Conservation (phyloP, 2,888 invertebrate species). For the Parasteatoda lunata region DNA sequence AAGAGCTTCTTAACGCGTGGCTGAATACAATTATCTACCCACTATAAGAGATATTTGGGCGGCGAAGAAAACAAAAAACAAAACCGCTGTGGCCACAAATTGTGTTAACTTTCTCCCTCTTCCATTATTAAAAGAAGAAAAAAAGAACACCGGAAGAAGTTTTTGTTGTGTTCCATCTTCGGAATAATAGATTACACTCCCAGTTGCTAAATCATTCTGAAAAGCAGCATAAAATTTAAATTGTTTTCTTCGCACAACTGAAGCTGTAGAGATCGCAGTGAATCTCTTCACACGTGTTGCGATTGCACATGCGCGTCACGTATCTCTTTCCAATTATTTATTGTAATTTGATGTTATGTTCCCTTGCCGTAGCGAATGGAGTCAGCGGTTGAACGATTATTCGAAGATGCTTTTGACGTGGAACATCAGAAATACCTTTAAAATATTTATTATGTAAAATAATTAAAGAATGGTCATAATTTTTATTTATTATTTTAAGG, state of each 20-base stretch:
- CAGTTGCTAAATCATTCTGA: slow-evolving; percentile 3
- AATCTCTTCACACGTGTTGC: neutral
- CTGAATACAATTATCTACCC: neutral
- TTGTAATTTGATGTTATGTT: neutral
- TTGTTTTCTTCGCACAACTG: neutral
- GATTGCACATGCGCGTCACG: slow-evolving; percentile 1
- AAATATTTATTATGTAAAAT: too few relatives aligned
- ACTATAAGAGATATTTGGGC: neutral
- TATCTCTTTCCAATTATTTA: neutral
- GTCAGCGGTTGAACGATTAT: neutral
- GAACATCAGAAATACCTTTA: too few relatives aligned
- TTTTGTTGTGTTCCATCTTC: slow-evolving; percentile 3
- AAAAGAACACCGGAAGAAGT: slow-evolving; percentile 4
- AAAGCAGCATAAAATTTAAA: neutral
- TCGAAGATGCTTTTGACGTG: too few relatives aligned
- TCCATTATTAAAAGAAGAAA: neutral
- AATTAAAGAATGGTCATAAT: too few relatives aligned
- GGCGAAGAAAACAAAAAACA: neutral
- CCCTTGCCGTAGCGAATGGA: neutral
- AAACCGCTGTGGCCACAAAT: neutral
- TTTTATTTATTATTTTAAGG: too few relatives aligned
- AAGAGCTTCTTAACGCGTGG: neutral
- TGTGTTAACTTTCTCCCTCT: neutral
- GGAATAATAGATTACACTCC: slow-evolving; percentile 20
- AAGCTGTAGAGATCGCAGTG: neutral